Evolutionary conservation across 1,140 invertebrate genomes (phyloP).

Genomic region (Dysdera silvatica): DNA sequence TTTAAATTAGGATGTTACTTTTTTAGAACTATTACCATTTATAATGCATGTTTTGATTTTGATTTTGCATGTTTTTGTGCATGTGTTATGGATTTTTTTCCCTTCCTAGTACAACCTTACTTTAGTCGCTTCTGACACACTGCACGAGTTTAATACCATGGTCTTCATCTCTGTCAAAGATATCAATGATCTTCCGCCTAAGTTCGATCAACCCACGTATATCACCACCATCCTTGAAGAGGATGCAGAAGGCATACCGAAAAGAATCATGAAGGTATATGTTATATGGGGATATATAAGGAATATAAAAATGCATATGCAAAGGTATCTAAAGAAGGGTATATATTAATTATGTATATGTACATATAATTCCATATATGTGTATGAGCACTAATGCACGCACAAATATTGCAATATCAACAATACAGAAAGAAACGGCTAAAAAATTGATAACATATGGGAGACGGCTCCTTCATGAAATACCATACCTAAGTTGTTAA

Average conservation of each 20-base stretch:
- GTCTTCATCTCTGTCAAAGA: conserved; percentile 63
- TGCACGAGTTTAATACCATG: conserved; percentile 70
- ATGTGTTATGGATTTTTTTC: conserved; percentile 23
- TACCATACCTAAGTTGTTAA: too few species aligned
- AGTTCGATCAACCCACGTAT: conserved; percentile 62
- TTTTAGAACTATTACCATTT: conserved; percentile 5
- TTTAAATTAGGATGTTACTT: neutral
- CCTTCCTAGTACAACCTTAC: conserved; percentile 66
- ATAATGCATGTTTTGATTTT: conserved; percentile 17
- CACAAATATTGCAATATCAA: too few species aligned
- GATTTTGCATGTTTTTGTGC: conserved; percentile 16
- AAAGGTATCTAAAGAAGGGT: too few species aligned
- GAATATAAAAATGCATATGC: too few species aligned
- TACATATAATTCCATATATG: too few species aligned
- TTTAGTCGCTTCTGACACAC: conserved; percentile 73
- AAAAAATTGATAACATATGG: too few species aligned
- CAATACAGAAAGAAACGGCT: too few species aligned
- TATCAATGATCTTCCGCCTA: conserved; percentile 71
- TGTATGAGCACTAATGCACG: too few species aligned
- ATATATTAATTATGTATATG: too few species aligned
- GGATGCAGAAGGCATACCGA: conserved; percentile 51
- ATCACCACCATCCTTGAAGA: conserved; percentile 60
- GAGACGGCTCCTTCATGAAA: too few species aligned
- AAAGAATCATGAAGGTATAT: conserved; percentile 54
- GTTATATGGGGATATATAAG: too few species aligned